Base-by-base conservation (phyloP, 2,888 invertebrate genomes). In the Synanthedon formicaeformis region DNA sequence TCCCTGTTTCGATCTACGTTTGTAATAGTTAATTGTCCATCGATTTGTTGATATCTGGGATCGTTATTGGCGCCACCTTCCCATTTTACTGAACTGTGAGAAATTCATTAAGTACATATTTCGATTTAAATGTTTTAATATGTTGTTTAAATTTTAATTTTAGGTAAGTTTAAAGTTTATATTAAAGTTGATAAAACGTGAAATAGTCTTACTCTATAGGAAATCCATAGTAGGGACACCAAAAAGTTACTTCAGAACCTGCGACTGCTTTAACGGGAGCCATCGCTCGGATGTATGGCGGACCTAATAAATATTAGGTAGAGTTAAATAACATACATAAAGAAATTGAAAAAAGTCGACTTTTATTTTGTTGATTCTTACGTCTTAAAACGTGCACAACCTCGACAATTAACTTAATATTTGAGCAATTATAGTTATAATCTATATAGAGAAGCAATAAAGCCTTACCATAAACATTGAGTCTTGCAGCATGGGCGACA, bases 191-290 rank as follows among this genome's bases (percentile, higher is more conserved):
- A 56, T 50, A 45, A 10, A 34, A 34, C 34, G 10, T 2, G 0
- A 34, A 34, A 10, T 10, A 34, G 10, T 10, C 80, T 80, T 67
- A 88, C 88, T 88, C 87, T 62, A 96, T 92, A 41, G 96, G 96
- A 79, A 94, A 95, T 58, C 96, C 96, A 51, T 95, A 94, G 74
- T 95, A 95, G 52, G 95, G 95, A 77, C 96, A 96, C 74, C 92
- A 91, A 58, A 96, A 89, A 55, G 90, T 90, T 57, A 94, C 90
- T 69, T 93, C 92, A 57, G 92, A 89, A 14, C 94, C 94, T 45
- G 95, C 94, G 40, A 96, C 94, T 5, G 94, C 95, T 64, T 94
- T 93, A 56, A 93, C 89, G 27, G 93, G 90, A 56, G 90, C 92
- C 79, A 93, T 91, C 51, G 92, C 89, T 59, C 94, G 90, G 59